Base-by-base conservation (phyloP, 2,888 invertebrate species). In the Nebria brevicollis region DNA sequence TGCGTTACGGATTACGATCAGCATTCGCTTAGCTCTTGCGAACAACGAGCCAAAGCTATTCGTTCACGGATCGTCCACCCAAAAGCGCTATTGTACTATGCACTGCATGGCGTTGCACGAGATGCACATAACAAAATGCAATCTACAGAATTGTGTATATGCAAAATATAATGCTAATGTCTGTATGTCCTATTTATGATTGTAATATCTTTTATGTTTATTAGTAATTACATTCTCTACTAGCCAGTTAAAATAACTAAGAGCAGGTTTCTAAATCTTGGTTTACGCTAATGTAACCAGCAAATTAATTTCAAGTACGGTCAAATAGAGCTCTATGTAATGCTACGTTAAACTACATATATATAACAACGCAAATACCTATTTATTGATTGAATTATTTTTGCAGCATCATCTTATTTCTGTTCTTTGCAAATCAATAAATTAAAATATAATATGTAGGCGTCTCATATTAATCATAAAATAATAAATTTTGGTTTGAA, bases 1-100 rank as follows among this genome's bases (percentile, higher is more conserved):
- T 42, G 54, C 25, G 75, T 54, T 34, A 64, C 64, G 75, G 75
- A 75, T 75, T 75, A 75, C 75, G 75, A 75, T 75, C 75, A 75
- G 75, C 26, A 75, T 75, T 75, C 75, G 75, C 75, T 75, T 75
- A 54, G 25, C 75, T 65, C 75, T 25, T 25, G 42, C n/a, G 70
- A 54, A 54, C 54, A 54, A 54, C 54, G 54, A 54, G 54, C 54
- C 8, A 54, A 54, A 13, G 54, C 54, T 54, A 54, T 54, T 54
- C 54, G 54, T 54, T 54, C 54, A 54, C 54, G 54, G 54, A 54
- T 54, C 54, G 54, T 54, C 54, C 54, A 8, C 54, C 54, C 54
- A 13, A 7, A 5, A 54, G 54, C 54, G 54, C 54, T 13, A 54
- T 54, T 54, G 54, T 54, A 54, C 54, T 54, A 13, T 54, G 54